Percentiles rank a stretch among this genome's conserved stretches.
phyloP scores from a whole-genome alignment of 2,888 invertebrate species.

The Lomographa bimaculata region DNA sequence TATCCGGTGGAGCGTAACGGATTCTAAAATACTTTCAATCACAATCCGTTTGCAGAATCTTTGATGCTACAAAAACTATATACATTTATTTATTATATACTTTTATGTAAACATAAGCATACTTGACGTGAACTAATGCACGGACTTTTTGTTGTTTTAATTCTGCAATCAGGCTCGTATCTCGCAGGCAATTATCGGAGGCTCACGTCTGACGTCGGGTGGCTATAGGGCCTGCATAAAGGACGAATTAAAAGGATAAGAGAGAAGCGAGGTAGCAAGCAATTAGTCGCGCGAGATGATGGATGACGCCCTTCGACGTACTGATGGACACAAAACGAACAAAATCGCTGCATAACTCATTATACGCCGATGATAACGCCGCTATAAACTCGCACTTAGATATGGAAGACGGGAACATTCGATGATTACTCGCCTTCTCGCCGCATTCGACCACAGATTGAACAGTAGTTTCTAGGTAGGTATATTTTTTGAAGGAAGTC shows the following conservation, averaged over 20 bases:
- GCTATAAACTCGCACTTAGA: slow-evolving; percentile 75
- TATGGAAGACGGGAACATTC: slow-evolving; percentile 53
- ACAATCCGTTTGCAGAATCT: slow-evolving; percentile 13
- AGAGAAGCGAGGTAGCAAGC: slow-evolving; percentile 78
- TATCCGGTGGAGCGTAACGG: slow-evolving; percentile 2
- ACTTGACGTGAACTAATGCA: slow-evolving; percentile 51
- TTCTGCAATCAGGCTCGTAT: slow-evolving; percentile 63
- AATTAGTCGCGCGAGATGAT: slow-evolving; percentile 79
- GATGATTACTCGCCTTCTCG: slow-evolving; percentile 64
- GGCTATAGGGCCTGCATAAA: too few species aligned
- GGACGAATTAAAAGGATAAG: slow-evolving; percentile 79
- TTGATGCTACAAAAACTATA: slow-evolving; percentile 22
- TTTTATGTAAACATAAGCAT: too few species aligned
- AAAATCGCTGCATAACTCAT: slow-evolving; percentile 64
- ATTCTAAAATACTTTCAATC: slow-evolving; percentile 2
- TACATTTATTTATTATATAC: too few species aligned
- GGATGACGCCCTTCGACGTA: slow-evolving; percentile 72
- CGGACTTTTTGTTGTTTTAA: slow-evolving; percentile 57
- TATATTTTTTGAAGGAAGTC: slow-evolving; percentile 53
- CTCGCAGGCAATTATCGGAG: slow-evolving; percentile 69
- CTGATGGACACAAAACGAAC: slow-evolving; percentile 76
- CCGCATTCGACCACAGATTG: too few species aligned
- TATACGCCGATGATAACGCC: slow-evolving; percentile 78
- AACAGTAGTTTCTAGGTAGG: too few species aligned
- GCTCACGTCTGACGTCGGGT: slow-evolving; percentile 40